Base-by-base conservation (phyloP, 1,140 invertebrate species). In the Scaptomyza montana region DNA sequence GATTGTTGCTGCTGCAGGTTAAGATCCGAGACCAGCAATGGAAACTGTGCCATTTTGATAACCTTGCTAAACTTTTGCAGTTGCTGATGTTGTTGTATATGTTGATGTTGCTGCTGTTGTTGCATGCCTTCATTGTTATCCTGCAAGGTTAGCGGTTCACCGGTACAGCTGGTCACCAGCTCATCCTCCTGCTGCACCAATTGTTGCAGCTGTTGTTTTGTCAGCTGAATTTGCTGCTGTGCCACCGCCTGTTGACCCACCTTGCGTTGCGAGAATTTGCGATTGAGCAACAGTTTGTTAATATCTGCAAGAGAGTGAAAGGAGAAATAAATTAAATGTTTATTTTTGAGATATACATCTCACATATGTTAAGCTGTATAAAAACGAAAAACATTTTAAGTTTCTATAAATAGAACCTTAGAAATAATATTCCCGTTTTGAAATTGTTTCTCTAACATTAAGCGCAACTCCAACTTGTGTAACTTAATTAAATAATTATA, bases 41-140 rank as follows among this genome's bases (percentile, higher is more conserved):
- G 90, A 36, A 86, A 90, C 47, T 72, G 85, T 2, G 90, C 63
- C 90, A 91, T 90, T 66, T 92, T 92, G 25, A 92, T 90, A 41
- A 91, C 82, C 61, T 91, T 91, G 64, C 89, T 81, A 46, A 89
- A 72, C 69, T 91, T 85, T 45, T 87, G 82, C 30, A 77, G 39
- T 8, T 78, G 80, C 30, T 77, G 74, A 16, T 78, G 78, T 12
- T 80, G 78, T 6, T 51, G 50, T 12, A 10, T 16, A 6, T 51
- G 50, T 39, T 85, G 77, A n/a, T 74, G 56, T 7, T 78, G 81
- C 28, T 80, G 78, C 19, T 85, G 79, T 43, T 87, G 81, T 5
- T 75, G 68, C 46, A 87, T 13, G 0, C 54, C 49, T 8, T 86
- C 76, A 21, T 47, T 39, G 1, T 65, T 43, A 4, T 89, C 84